Conservation (phyloP, 35 echinoderm and acorn worm genomes). For the Amphiura filiformis region DNA sequence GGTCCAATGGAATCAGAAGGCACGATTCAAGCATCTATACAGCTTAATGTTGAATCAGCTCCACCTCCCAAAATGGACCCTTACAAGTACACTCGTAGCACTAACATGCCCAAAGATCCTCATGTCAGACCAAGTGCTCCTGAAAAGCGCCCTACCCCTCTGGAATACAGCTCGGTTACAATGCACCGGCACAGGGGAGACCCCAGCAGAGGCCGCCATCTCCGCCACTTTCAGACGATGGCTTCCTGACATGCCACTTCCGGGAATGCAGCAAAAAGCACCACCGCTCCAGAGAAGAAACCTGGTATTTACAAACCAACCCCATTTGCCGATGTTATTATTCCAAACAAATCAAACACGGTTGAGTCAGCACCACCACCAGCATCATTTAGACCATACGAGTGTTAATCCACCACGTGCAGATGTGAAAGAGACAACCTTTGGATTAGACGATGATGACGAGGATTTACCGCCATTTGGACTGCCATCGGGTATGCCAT, state of each 20-base stretch:
- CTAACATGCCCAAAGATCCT: background rate
- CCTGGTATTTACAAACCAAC: background rate
- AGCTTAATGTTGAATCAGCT: slow-evolving; percentile 21
- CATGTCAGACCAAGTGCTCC: background rate
- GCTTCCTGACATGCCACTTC: background rate
- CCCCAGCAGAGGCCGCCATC: background rate
- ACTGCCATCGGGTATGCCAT: background rate
- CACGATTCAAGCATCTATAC: background rate
- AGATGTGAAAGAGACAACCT: slow-evolving; percentile 56
- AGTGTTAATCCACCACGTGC: background rate
- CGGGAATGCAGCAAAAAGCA: background rate
- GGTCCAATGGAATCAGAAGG: slow-evolving; percentile 10
- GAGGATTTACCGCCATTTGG: slow-evolving; percentile 22
- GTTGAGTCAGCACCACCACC: slow-evolving; percentile 14
- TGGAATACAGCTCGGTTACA: slow-evolving; percentile 1
- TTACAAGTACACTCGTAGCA: background rate
- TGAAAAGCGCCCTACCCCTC: background rate
- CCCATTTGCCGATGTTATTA: background rate
- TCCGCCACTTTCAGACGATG: background rate
- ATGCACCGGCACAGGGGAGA: background rate
- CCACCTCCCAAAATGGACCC: slow-evolving; percentile 9
- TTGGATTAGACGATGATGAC: slow-evolving; percentile 52
- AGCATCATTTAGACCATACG: background rate
- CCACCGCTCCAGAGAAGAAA: background rate
- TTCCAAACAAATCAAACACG: background rate